Evolutionary conservation across 2,888 invertebrate species (phyloP).

Genomic region (Scaptomyza cyrtandrae): DNA sequence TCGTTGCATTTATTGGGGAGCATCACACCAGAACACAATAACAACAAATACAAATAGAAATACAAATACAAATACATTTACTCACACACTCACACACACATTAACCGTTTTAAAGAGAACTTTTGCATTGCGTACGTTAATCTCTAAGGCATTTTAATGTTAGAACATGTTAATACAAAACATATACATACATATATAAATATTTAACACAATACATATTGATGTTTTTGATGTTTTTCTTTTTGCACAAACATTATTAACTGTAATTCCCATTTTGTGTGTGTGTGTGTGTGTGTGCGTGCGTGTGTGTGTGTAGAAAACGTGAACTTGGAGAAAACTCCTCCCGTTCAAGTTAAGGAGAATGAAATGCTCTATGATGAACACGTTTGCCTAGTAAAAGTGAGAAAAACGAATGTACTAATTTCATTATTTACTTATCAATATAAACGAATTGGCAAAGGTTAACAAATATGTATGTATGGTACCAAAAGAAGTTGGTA

Average conservation of each 20-base stretch:
- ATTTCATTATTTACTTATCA: background rate
- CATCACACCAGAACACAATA: slow-evolving; percentile 10
- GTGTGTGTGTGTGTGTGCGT: slow-evolving; percentile 14
- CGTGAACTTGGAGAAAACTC: background rate
- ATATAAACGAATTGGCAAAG: background rate
- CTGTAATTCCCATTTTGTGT: slow-evolving; percentile 19
- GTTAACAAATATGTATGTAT: background rate
- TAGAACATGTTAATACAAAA: slow-evolving; percentile 12
- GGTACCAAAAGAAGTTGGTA: background rate
- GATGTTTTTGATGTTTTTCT: slow-evolving; percentile 10
- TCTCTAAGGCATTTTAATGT: slow-evolving; percentile 24
- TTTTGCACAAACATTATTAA: slow-evolving; percentile 16
- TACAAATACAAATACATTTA: slow-evolving; percentile 2
- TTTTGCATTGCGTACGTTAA: slow-evolving; percentile 42
- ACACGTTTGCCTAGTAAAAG: background rate
- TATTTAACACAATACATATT: slow-evolving; percentile 1
- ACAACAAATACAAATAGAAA: background rate
- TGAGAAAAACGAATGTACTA: no score
- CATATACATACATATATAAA: background rate
- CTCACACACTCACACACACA: slow-evolving; percentile 16
- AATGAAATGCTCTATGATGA: background rate
- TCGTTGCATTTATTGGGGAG: slow-evolving; percentile 6
- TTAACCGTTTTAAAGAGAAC: slow-evolving; percentile 29
- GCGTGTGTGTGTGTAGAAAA: slow-evolving; percentile 10
- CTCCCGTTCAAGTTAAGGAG: background rate